Conservation (phyloP, 1,140 invertebrate species). For the Stegodyphus mimosarum region DNA sequence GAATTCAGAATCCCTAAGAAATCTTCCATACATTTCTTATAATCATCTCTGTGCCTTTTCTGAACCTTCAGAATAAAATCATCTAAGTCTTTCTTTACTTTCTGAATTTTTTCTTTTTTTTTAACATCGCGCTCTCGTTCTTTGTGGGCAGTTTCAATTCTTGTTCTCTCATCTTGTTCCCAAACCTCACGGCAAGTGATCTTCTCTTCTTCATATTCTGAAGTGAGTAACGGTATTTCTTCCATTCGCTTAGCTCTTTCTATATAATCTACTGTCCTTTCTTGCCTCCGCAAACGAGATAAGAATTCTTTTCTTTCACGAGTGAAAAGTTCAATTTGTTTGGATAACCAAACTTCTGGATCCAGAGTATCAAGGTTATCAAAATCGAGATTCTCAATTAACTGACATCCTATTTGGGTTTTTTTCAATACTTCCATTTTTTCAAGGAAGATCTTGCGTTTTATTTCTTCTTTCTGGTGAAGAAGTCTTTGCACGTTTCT, state of each 20-base stretch:
- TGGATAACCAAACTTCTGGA: conserved; percentile 42
- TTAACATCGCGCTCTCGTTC: neutral
- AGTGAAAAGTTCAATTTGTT: conserved; percentile 54
- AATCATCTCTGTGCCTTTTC: conserved; percentile 60
- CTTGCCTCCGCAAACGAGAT: conserved; percentile 57
- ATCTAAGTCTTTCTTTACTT: neutral
- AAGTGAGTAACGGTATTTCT: conserved; percentile 90
- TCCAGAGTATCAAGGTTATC: conserved; percentile 57
- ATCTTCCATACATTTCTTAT: conserved; percentile 75
- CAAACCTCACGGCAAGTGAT: conserved; percentile 67
- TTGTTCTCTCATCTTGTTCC: neutral
- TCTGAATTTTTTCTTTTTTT: neutral
- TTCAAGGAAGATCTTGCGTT: conserved; percentile 13
- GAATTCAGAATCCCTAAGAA: conserved; percentile 78
- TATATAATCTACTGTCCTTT: conserved; percentile 74
- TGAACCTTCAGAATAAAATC: neutral
- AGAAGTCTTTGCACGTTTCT: neutral
- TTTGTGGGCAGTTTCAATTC: neutral
- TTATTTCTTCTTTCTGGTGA: conserved; percentile 22
- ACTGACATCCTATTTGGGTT: conserved; percentile 4
- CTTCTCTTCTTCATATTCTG: conserved; percentile 86
- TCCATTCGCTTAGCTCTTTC: conserved; percentile 92
- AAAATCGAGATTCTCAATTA: conserved; percentile 18
- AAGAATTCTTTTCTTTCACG: conserved; percentile 58
- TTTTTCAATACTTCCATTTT: conserved; percentile 34